Base-by-base conservation (phyloP, 2,888 invertebrate species). In the Mayetiola destructor region DNA sequence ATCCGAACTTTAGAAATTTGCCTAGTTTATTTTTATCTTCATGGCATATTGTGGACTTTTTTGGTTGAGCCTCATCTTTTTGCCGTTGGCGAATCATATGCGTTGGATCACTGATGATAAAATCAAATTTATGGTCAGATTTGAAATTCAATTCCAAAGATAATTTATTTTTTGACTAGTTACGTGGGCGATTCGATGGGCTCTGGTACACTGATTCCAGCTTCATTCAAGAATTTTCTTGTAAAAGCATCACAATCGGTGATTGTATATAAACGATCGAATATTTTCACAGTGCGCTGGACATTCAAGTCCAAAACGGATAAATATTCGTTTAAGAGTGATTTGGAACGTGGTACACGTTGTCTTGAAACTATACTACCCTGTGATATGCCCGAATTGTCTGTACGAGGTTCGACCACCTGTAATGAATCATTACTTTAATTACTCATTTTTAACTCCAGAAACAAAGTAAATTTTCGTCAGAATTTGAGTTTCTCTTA, bases 161-260 rank as follows among this genome's bases (percentile, higher is more conserved):
- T 12, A 35, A 32, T 18, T 8, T 37, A 37, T 5, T 37, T n/a
- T n/a, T n/a, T 10, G 9, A 12, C n/a, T 8, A n/a, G 5, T 37
- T 76, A 77, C 63, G 64, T 63, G 1, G 82, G 82, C 16, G 74
- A 69, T 18, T 73, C 68, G 3, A 81, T 70, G 1, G 81, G 81
- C 71, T 86, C 84, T 0, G 88, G 83, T 3, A 94, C 88, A 35
- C 83, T 75, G 55, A 93, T 86, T 3, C 94, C 94, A 57, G 88
- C 80, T 52, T 88, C 82, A 67, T 86, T 85, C 6, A 94, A 72
- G 69, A 91, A 94, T 56, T 80, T 81, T 61, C 88, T 75, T 0
- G 94, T 93, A 67, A 92, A 94, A 62, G 80, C 78, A 68, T 95
- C 94, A 67, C 93, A 93, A 63, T 84, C 80, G 1, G 84, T 82